Evolutionary conservation across 1,140 invertebrate species (phyloP).

Genomic region (Temnothorax longispinosus): DNA sequence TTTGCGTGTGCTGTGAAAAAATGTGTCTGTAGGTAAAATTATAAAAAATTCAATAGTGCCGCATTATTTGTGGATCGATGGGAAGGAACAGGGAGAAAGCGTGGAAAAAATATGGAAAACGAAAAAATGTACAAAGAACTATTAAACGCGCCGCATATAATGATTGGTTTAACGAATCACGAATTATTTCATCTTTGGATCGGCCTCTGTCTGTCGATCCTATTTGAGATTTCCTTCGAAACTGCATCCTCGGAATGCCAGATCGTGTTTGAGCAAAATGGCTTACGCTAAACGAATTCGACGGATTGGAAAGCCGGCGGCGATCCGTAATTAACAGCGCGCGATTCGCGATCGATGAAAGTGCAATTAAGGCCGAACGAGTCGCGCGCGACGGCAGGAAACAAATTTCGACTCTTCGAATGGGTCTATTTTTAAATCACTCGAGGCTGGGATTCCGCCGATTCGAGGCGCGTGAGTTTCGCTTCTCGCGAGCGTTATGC

Average conservation of each 20-base stretch:
- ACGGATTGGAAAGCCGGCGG: constrained; percentile 49
- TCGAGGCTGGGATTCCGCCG: neutral
- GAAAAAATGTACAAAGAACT: neutral
- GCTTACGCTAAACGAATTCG: constrained; percentile 44
- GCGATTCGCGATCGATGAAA: constrained; percentile 55
- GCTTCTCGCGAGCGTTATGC: neutral
- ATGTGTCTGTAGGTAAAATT: neutral
- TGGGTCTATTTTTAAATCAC: constrained; percentile 51
- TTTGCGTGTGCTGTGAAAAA: neutral
- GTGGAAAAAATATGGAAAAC: neutral
- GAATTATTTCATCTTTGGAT: neutral
- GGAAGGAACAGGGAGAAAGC: no score
- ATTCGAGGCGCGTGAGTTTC: constrained; percentile 16
- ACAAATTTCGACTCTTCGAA: constrained; percentile 52
- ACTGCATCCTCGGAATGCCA: neutral
- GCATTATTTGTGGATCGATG: neutral
- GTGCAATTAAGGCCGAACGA: constrained; percentile 54
- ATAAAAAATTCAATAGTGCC: neutral
- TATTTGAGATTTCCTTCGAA: neutral
- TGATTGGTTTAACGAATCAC: neutral
- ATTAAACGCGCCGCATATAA: neutral
- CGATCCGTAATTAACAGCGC: constrained; percentile 52
- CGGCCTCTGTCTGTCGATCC: neutral
- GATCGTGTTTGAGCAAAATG: constrained; percentile 24
- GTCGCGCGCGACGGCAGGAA: constrained; percentile 47